These are phyloP conservation scores for Neodiprion virginianus DNA, from an alignment of 1,140 invertebrate genomes.

Conservation along the genomic window DNA sequence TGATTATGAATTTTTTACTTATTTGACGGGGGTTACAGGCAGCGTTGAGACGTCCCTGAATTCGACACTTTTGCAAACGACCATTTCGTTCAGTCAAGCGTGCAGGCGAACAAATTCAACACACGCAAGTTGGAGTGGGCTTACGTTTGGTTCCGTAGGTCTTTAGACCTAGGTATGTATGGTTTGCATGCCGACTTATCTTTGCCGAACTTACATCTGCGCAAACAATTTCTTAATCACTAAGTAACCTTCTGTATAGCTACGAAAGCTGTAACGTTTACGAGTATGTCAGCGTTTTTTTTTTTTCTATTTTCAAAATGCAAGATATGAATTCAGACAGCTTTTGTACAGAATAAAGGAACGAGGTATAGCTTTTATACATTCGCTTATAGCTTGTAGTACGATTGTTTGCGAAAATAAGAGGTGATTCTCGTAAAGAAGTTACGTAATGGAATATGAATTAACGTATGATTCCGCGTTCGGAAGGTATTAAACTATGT, in stretches of 20 bases:
- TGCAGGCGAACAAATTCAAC: background rate
- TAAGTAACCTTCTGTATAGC: background rate
- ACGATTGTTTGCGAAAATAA: too few relatives aligned
- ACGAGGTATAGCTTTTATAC: too few relatives aligned
- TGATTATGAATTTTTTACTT: background rate
- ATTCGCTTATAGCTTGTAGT: too few relatives aligned
- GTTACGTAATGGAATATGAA: too few relatives aligned
- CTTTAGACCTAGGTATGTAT: background rate
- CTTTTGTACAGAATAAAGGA: too few relatives aligned
- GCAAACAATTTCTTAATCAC: background rate
- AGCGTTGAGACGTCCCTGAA: background rate
- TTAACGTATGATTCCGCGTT: too few relatives aligned
- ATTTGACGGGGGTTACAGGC: background rate
- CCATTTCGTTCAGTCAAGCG: background rate
- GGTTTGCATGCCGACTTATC: background rate
- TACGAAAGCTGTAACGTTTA: background rate
- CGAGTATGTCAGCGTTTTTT: background rate
- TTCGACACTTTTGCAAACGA: background rate
- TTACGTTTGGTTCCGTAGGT: constrained; percentile 1
- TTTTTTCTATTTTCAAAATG: background rate
- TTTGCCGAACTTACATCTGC: background rate
- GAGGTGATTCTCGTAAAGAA: too few relatives aligned
- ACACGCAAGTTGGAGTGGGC: background rate
- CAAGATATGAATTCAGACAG: too few relatives aligned
- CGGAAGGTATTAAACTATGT: too few relatives aligned